Percentiles rank a stretch among this genome's conserved stretches.
These are phyloP conservation scores for Rana temporaria DNA, from an alignment of 2,113 vertebrate genomes.

Conservation along the genomic window DNA sequence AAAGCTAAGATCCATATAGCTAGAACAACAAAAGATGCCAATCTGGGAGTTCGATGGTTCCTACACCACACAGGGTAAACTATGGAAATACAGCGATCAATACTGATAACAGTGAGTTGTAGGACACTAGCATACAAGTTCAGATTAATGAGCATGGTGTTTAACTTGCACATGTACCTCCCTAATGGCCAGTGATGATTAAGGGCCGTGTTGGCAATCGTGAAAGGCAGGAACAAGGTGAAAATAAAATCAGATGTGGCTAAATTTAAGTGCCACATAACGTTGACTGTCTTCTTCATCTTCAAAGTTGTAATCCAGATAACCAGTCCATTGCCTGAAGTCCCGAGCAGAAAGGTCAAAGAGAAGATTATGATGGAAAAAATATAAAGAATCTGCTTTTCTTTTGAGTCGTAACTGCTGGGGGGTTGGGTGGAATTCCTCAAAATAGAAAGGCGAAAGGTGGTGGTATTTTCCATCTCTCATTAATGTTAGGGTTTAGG, in stretches of 20 bases:
- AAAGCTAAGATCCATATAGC: constrained; percentile 74
- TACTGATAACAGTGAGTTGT: constrained; percentile 74
- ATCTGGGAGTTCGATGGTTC: constrained; percentile 76
- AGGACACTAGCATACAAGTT: constrained; percentile 89
- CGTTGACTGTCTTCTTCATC: constrained; percentile 79
- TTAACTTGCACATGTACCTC: constrained; percentile 84
- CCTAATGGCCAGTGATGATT: constrained; percentile 88
- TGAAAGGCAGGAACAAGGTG: constrained; percentile 81
- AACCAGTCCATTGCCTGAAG: constrained; percentile 84
- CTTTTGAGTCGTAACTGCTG: too few species aligned
- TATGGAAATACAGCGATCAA: constrained; percentile 71
- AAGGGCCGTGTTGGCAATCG: constrained; percentile 80
- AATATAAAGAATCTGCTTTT: neutral
- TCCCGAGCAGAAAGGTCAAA: constrained; percentile 82
- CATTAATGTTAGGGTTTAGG: too few species aligned
- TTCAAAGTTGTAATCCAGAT: constrained; percentile 84
- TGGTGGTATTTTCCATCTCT: too few species aligned
- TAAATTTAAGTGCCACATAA: constrained; percentile 87
- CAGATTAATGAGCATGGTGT: constrained; percentile 82
- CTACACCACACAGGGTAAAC: constrained; percentile 83
- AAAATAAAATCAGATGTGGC: constrained; percentile 85
- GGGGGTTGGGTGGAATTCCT: too few species aligned
- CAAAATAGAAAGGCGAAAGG: too few species aligned
- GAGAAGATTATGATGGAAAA: constrained; percentile 82
- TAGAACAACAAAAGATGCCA: constrained; percentile 69